Percentiles rank a stretch among this genome's conserved stretches.
Evolutionary conservation across 1,140 invertebrate genomes (phyloP).

Genomic region (Drosophila auraria): DNA sequence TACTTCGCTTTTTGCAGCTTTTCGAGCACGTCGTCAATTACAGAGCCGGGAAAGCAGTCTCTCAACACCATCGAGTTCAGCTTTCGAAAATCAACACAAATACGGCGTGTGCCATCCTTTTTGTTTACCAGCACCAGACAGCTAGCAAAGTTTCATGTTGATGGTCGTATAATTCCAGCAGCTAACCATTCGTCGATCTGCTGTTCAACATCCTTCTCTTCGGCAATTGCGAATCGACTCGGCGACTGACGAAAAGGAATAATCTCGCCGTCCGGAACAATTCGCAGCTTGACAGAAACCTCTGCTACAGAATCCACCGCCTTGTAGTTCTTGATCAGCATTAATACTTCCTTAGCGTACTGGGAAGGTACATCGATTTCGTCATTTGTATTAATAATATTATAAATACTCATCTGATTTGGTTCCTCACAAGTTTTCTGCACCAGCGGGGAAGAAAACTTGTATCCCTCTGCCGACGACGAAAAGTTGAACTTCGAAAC

Average conservation of each 20-base stretch:
- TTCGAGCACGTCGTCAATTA: no score
- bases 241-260: not conserved
- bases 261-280: constrained; percentile 2
- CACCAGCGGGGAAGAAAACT: not conserved
- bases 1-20: no score
- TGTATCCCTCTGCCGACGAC: constrained; percentile 1
- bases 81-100: no score
- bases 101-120: no score
- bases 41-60: no score
- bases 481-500: not conserved
- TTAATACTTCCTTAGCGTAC: not conserved
- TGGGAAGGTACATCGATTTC: no score
- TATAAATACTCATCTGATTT: no score
- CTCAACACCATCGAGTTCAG: no score
- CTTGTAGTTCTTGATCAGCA: not conserved
- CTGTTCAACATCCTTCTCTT: not conserved
- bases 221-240: not conserved
- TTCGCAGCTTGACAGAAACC: not conserved
- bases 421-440: no score
- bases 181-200: not conserved
- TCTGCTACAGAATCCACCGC: not conserved
- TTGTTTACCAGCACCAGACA: not conserved
- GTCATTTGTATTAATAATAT: no score
- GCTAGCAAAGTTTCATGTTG: not conserved
- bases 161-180: not conserved